A percentile compares a stretch with the other conserved stretches of the same genome.
phyloP scores from a whole-genome alignment of 2,888 invertebrate genomes.

The Microctonus hyperodae region DNA sequence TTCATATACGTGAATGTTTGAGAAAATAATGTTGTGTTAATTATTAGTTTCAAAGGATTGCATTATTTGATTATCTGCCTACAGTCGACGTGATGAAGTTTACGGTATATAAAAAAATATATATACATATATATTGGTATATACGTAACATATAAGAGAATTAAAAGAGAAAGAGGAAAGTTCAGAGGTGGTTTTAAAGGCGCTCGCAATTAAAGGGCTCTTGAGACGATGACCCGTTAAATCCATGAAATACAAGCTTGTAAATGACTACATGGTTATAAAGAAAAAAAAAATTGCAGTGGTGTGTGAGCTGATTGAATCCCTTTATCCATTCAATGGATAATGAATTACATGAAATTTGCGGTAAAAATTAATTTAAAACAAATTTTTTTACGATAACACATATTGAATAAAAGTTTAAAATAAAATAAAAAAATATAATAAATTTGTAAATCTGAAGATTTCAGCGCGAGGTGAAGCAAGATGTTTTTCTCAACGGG shows the following conservation, averaged over 20 bases:
- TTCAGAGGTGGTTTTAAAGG: conserved; percentile 4
- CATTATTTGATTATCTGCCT: conserved; percentile 21
- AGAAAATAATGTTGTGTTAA: conserved; percentile 16
- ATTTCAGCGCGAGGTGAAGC: neutral
- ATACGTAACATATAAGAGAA: neutral
- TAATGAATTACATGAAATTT: conserved; percentile 1
- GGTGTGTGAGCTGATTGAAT: neutral
- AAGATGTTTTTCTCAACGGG: neutral
- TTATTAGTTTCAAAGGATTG: conserved; percentile 19
- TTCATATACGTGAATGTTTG: neutral
- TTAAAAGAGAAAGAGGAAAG: conserved; percentile 5
- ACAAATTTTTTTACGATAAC: neutral
- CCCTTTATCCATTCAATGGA: neutral
- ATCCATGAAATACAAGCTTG: neutral
- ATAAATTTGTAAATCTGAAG: neutral
- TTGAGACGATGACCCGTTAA: neutral
- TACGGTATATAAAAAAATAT: neutral
- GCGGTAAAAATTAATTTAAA: neutral
- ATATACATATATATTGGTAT: neutral
- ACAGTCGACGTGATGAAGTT: conserved; percentile 1
- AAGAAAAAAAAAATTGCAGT: neutral
- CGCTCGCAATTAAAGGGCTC: conserved; percentile 5
- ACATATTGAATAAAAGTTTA: neutral
- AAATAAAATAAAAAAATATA: neutral
- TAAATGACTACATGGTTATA: conserved; percentile 1